A percentile compares a stretch with the other conserved stretches of the same genome.
Evolutionary conservation across 2,888 invertebrate genomes (phyloP).

Genomic region (Stenotaenia linearis): DNA sequence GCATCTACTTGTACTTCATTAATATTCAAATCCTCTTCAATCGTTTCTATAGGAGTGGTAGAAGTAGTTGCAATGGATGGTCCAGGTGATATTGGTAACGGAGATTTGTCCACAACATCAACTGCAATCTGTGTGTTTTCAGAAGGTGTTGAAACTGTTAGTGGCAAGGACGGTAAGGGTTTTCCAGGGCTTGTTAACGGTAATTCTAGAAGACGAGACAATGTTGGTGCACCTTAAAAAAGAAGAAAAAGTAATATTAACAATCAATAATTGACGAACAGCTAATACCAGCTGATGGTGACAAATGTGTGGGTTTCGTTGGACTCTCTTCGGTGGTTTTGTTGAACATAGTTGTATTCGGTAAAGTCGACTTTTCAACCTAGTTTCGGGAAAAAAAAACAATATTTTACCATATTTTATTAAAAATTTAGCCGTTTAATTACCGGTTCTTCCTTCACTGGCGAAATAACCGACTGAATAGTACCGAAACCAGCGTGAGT

Average conservation of each 20-base stretch:
- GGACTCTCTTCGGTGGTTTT: not conserved
- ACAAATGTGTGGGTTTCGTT: constrained; percentile 35
- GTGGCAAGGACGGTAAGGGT: constrained; percentile 38
- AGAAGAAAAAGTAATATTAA: not conserved
- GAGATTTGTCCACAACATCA: not conserved
- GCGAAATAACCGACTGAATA: not conserved
- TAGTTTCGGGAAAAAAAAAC: not conserved
- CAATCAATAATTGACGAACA: not conserved
- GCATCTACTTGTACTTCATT: not conserved
- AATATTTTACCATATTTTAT: not conserved
- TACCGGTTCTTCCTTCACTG: not conserved
- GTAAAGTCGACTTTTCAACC: not conserved
- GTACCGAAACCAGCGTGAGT: not conserved
- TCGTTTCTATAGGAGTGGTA: not conserved
- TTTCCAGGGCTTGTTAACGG: constrained; percentile 50
- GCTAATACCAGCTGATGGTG: constrained; percentile 42
- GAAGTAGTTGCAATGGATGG: not conserved
- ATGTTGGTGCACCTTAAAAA: constrained; percentile 60
- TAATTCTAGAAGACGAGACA: constrained; percentile 65
- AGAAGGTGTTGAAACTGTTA: constrained; percentile 28
- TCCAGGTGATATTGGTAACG: not conserved
- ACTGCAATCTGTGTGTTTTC: not conserved
- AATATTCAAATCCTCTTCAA: not conserved
- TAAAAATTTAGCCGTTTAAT: no score
- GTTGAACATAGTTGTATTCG: not conserved